Evolutionary conservation across 1,140 invertebrate genomes (phyloP).

Genomic region (Penaeus japonicus): DNA sequence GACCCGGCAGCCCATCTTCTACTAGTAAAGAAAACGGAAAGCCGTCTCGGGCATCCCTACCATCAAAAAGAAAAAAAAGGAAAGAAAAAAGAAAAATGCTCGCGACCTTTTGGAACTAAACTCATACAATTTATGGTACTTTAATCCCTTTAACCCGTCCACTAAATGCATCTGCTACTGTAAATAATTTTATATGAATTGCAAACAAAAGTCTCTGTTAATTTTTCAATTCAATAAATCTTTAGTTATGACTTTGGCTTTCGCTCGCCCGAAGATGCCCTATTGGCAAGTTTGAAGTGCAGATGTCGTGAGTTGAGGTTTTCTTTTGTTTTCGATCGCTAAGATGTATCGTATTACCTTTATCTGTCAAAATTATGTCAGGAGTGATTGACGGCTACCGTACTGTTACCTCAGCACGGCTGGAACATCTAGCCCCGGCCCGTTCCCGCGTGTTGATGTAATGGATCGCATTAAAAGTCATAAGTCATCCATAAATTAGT

Average conservation of each 20-base stretch:
- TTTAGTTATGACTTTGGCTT: not conserved
- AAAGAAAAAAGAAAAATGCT: no score
- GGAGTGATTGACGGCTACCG: no score
- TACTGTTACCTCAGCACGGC: not conserved
- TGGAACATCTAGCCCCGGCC: not conserved
- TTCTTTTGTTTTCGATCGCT: slow-evolving; percentile 24
- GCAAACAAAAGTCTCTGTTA: slow-evolving; percentile 7
- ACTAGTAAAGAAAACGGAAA: slow-evolving; percentile 1
- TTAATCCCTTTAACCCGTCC: not conserved
- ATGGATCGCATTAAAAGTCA: not conserved
- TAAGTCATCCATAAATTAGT: slow-evolving; percentile 40
- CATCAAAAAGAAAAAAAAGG: no score
- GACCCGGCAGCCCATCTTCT: not conserved
- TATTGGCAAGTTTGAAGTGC: slow-evolving; percentile 38
- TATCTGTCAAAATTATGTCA: no score
- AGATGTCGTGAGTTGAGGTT: slow-evolving; percentile 12
- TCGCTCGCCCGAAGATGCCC: slow-evolving; percentile 19
- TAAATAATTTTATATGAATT: not conserved
- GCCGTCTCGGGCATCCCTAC: not conserved
- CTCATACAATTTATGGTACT: not conserved
- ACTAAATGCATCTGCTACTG: not conserved
- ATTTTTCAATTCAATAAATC: slow-evolving; percentile 32
- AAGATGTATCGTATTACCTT: not conserved
- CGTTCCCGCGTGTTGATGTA: slow-evolving; percentile 1
- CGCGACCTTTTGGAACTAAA: no score